Conservation (phyloP, 2,113 vertebrate genomes). For the Phocoena sinus region DNA sequence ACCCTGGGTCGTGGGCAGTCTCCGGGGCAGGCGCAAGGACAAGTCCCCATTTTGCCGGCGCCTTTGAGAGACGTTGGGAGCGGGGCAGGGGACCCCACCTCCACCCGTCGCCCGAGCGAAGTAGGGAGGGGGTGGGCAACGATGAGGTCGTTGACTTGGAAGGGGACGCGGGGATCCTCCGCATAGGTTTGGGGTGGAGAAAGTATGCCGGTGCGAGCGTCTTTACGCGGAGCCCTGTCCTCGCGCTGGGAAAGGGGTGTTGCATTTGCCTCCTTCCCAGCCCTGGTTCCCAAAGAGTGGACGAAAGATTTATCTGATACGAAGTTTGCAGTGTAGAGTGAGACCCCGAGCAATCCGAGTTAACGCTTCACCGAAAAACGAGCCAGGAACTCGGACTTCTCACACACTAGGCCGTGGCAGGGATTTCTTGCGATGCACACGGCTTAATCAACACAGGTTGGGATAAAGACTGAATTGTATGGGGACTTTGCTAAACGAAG, state of each 20-base stretch:
- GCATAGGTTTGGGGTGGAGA: background rate
- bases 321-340: background rate
- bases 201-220: accelerated
- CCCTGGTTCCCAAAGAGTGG: background rate
- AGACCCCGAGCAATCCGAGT: background rate
- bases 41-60: accelerated
- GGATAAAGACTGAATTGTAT: background rate
- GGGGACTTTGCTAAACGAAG: accelerated
- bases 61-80: background rate
- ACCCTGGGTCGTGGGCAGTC: accelerated
- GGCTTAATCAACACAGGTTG: background rate
- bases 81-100: background rate
- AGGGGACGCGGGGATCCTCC: background rate
- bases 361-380: background rate
- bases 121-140: accelerated
- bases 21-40: accelerated
- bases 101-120: accelerated
- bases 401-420: accelerated
- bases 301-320: background rate
- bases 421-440: background rate
- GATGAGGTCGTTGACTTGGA: accelerated
- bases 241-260: accelerated
- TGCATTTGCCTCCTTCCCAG: background rate
- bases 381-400: background rate
- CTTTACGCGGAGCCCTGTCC: accelerated